Conservation (phyloP, 2,797 vertebrate species). For the Carcharodon carcharias region DNA sequence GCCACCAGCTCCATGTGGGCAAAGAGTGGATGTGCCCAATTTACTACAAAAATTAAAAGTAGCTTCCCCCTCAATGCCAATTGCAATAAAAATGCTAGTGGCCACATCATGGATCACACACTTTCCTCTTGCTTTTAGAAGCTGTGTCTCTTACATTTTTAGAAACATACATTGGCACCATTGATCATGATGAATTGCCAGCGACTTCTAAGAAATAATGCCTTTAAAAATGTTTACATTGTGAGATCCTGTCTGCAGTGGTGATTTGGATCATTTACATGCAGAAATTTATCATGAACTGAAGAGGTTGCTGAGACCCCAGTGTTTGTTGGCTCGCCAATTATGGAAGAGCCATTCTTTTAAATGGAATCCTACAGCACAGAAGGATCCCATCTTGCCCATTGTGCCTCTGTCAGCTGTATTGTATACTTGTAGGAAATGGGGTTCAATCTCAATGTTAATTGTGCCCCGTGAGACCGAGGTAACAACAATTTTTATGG, state of each 20-base stretch:
- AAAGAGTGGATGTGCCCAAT: neutral
- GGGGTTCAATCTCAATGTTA: neutral
- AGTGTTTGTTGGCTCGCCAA: neutral
- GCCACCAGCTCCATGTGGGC: neutral
- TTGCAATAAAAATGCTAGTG: neutral
- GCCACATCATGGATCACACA: neutral
- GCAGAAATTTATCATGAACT: neutral
- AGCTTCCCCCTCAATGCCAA: neutral
- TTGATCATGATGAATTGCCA: neutral
- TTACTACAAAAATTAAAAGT: neutral
- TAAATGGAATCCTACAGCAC: neutral
- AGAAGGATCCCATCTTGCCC: neutral
- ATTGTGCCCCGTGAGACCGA: neutral
- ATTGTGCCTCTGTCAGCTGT: neutral
- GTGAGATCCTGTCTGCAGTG: neutral
- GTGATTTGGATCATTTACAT: neutral
- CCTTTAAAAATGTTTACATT: neutral
- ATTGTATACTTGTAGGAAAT: neutral
- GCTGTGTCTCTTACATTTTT: neutral
- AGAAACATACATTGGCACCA: neutral
- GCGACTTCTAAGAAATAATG: neutral
- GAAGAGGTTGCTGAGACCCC: neutral
- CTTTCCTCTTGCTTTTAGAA: neutral
- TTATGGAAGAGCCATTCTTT: neutral
- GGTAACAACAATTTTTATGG: neutral